phyloP scores from a whole-genome alignment of 2,888 invertebrate genomes.

The Chymomyza fuscimana region DNA sequence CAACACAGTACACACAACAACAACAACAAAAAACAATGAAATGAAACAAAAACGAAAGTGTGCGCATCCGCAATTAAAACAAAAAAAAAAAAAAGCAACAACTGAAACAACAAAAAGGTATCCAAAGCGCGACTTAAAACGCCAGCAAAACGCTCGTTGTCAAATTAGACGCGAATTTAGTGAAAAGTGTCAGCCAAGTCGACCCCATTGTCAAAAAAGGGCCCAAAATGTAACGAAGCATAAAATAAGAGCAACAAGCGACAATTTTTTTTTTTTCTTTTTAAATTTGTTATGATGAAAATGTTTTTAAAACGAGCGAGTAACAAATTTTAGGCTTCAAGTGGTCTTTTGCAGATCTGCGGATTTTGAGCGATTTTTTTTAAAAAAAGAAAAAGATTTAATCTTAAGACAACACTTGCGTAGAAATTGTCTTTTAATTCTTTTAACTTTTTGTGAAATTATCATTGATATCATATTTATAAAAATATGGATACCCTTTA shows the following conservation, averaged over 20 bases:
- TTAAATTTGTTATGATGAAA: background rate
- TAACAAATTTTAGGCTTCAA: no score
- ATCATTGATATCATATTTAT: no score
- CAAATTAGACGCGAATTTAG: slow-evolving; percentile 41
- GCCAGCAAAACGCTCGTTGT: slow-evolving; percentile 46
- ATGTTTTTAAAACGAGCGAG: no score
- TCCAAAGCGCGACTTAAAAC: slow-evolving; percentile 49
- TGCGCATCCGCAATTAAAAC: slow-evolving; percentile 70
- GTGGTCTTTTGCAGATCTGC: no score
- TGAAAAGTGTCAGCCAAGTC: slow-evolving; percentile 31
- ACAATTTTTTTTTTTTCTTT: background rate
- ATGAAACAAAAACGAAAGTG: slow-evolving; percentile 69
- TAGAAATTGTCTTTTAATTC: no score
- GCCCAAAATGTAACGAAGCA: slow-evolving; percentile 34
- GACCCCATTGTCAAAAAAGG: slow-evolving; percentile 39
- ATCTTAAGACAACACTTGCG: no score
- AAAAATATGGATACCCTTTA: no score
- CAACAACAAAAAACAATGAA: slow-evolving; percentile 14
- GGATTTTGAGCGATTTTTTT: no score
- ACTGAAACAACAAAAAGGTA: slow-evolving; percentile 19
- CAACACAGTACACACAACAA: no score
- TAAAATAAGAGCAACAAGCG: slow-evolving; percentile 19
- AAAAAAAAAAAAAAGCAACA: slow-evolving; percentile 42
- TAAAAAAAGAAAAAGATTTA: no score
- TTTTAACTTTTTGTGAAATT: no score